Evolutionary conservation across 2,888 invertebrate species (phyloP).

Genomic region (Stegophylla sp.): DNA sequence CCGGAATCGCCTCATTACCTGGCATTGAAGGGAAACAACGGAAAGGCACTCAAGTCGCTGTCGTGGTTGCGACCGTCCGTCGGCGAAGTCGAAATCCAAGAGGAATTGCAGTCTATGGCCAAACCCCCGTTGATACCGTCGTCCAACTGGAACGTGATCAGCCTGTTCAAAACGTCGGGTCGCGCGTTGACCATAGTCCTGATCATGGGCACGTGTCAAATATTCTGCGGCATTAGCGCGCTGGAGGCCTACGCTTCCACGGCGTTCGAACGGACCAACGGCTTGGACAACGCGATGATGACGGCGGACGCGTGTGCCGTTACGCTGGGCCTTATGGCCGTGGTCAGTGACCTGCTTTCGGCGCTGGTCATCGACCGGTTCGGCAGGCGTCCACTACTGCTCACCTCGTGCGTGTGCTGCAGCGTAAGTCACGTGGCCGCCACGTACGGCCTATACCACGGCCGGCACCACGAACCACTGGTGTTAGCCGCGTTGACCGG

Average conservation of each 20-base stretch:
- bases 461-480: neutral
- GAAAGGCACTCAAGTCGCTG: constrained; percentile 63
- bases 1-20: constrained; percentile 72
- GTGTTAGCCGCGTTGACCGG: constrained; percentile 8
- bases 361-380: constrained; percentile 66
- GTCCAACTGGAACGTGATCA: neutral
- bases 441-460: constrained; percentile 22
- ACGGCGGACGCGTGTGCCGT: constrained; percentile 69
- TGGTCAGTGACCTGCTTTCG: neutral
- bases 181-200: constrained; percentile 7
- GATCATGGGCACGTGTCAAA: constrained; percentile 13
- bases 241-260: constrained; percentile 7
- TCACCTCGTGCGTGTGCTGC: constrained; percentile 69
- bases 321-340: constrained; percentile 63
- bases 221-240: constrained; percentile 15
- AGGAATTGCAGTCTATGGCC: neutral
- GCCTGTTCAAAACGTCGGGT: neutral
- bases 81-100: neutral
- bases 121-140: neutral
- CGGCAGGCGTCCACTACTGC: constrained; percentile 71
- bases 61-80: constrained; percentile 49
- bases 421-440: constrained; percentile 63
- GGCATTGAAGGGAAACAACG: constrained; percentile 67
- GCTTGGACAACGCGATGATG: neutral
- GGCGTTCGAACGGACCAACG: neutral